Conservation (phyloP, 1,140 invertebrate genomes). For the Melipona quadrifasciata region DNA sequence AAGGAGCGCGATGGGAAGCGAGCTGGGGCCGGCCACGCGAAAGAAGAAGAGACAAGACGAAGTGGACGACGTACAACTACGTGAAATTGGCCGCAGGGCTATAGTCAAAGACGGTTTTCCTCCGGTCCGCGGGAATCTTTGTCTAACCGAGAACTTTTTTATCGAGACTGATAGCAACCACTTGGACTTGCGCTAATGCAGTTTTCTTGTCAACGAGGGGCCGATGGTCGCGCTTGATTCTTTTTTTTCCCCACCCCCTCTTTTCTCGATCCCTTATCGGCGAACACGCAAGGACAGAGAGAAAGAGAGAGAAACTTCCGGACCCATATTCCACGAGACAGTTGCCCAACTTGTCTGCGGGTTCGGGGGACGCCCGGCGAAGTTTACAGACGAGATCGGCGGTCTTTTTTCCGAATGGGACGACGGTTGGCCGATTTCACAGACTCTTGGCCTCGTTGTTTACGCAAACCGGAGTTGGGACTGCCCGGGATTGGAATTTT, state of each 20-base stretch:
- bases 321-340: conserved; percentile 20
- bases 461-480: not conserved
- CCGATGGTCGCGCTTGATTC: conserved; percentile 44
- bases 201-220: conserved; percentile 61
- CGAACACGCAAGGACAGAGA: not conserved
- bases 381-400: conserved; percentile 31
- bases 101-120: not conserved
- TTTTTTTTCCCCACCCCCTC: not conserved
- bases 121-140: conserved; percentile 6
- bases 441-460: conserved; percentile 5
- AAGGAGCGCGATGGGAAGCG: not conserved
- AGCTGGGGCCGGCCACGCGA: not conserved
- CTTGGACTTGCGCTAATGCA: conserved; percentile 58
- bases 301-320: conserved; percentile 22
- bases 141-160: conserved; percentile 53
- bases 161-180: conserved; percentile 33
- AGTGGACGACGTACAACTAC: conserved; percentile 15
- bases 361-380: not conserved
- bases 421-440: conserved; percentile 30
- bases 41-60: not conserved
- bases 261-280: not conserved
- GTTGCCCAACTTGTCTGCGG: conserved; percentile 28
- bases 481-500: not conserved
- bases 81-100: conserved; percentile 8
- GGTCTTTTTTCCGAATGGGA: not conserved